phyloP scores from a whole-genome alignment of 2,797 vertebrate genomes.

The Pangasius mekongensis region DNA sequence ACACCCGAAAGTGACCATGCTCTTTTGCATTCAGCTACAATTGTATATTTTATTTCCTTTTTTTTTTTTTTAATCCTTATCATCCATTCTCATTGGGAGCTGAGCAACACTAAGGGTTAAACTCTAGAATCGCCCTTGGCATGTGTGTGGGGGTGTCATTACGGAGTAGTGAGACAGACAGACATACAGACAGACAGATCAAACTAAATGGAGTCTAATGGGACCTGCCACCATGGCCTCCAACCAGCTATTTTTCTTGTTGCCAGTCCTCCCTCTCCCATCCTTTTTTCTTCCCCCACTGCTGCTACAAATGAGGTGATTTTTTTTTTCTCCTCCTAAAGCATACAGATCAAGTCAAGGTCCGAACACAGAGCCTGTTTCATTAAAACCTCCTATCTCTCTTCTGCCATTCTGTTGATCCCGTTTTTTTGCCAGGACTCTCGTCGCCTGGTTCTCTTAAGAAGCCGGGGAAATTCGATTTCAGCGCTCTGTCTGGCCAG shows the following conservation, averaged over 20 bases:
- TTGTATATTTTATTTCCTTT: background rate
- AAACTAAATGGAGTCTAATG: constrained; percentile 30
- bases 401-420: constrained; percentile 85
- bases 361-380: constrained; percentile 70
- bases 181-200: constrained; percentile 51
- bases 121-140: background rate
- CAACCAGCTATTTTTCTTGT: constrained; percentile 67
- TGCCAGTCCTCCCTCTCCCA: constrained; percentile 63
- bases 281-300: constrained; percentile 48
- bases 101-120: constrained; percentile 9
- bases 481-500: constrained; percentile 92
- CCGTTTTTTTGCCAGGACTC: constrained; percentile 88
- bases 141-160: constrained; percentile 32
- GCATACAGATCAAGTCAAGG: constrained; percentile 62
- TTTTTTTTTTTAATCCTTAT: background rate
- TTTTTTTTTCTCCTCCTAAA: constrained; percentile 60
- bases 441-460: constrained; percentile 92
- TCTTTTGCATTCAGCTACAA: constrained; percentile 1
- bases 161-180: constrained; percentile 40
- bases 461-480: constrained; percentile 98
- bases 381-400: constrained; percentile 81
- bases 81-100: constrained; percentile 6
- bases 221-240: constrained; percentile 54
- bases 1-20: background rate
- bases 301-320: constrained; percentile 64